Percentiles rank a stretch among this genome's conserved stretches.
These are phyloP conservation scores for Tribolium freemani DNA, from an alignment of 2,888 invertebrate species.

Conservation along the genomic window DNA sequence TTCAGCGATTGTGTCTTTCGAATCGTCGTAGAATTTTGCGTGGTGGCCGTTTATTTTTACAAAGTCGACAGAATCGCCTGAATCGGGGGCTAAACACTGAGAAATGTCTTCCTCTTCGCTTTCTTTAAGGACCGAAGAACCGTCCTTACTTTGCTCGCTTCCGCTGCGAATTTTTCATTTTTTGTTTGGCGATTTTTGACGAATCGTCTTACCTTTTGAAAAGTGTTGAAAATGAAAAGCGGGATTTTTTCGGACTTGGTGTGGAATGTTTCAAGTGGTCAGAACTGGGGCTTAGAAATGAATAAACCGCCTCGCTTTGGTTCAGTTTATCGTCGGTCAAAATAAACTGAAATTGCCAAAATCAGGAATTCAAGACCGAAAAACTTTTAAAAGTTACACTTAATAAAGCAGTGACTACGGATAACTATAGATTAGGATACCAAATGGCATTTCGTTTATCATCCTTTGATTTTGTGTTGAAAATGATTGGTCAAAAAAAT, in stretches of 20 bases:
- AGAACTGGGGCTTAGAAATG: slow-evolving; percentile 92
- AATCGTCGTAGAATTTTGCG: slow-evolving; percentile 71
- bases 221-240: slow-evolving; percentile 88
- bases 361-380: neutral
- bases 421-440: too few species aligned
- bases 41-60: slow-evolving; percentile 55
- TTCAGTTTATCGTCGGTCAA: slow-evolving; percentile 89
- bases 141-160: slow-evolving; percentile 57
- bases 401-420: too few species aligned
- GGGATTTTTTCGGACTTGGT: slow-evolving; percentile 86
- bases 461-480: too few species aligned
- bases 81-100: slow-evolving; percentile 77
- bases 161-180: slow-evolving; percentile 49
- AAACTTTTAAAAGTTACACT: too few species aligned
- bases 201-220: slow-evolving; percentile 79
- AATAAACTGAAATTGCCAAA: slow-evolving; percentile 75
- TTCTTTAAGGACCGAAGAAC: slow-evolving; percentile 70
- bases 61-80: slow-evolving; percentile 65
- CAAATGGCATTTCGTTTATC: too few species aligned
- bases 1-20: slow-evolving; percentile 89
- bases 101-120: slow-evolving; percentile 88
- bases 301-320: slow-evolving; percentile 90
- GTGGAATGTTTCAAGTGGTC: slow-evolving; percentile 86
- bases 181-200: neutral
- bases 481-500: too few species aligned